Evolutionary conservation across 2,113 vertebrate species (phyloP).

Genomic region (Globicephala melas): DNA sequence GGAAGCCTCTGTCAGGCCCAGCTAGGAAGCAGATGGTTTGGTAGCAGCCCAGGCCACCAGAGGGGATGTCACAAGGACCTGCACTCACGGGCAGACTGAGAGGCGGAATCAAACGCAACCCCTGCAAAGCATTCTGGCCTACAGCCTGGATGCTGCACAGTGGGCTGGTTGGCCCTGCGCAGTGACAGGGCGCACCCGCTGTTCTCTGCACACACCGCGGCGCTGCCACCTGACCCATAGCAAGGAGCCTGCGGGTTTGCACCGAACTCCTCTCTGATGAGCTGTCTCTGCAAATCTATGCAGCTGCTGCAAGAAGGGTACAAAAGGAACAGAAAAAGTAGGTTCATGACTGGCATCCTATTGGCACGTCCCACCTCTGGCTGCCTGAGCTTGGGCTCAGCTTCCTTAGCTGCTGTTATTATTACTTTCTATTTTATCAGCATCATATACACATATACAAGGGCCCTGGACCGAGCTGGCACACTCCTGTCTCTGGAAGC

Average conservation of each 20-base stretch:
- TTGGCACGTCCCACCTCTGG: not conserved
- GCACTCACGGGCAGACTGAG: not conserved
- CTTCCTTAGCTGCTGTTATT: not conserved
- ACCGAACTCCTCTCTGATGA: not conserved
- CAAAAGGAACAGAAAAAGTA: not conserved
- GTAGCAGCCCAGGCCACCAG: not conserved
- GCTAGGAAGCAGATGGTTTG: constrained; percentile 47
- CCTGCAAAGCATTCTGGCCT: constrained; percentile 51
- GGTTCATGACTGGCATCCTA: not conserved
- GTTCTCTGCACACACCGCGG: not conserved
- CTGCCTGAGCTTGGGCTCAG: not conserved
- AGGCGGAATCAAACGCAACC: not conserved
- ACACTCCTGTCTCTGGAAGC: not conserved
- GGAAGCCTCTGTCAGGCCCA: not conserved
- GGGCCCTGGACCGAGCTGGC: not conserved
- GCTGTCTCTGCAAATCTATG: not conserved
- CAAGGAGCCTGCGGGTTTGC: not conserved
- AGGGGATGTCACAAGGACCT: constrained; percentile 27
- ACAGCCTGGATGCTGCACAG: not conserved
- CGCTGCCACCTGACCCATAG: constrained; percentile 4
- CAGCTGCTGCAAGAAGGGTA: not conserved
- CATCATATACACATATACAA: not conserved
- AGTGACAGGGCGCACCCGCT: not conserved
- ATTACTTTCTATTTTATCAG: not conserved
- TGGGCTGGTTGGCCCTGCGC: not conserved